These are phyloP conservation scores for Anodontia alba DNA, from an alignment of 2,888 invertebrate species.

Conservation along the genomic window DNA sequence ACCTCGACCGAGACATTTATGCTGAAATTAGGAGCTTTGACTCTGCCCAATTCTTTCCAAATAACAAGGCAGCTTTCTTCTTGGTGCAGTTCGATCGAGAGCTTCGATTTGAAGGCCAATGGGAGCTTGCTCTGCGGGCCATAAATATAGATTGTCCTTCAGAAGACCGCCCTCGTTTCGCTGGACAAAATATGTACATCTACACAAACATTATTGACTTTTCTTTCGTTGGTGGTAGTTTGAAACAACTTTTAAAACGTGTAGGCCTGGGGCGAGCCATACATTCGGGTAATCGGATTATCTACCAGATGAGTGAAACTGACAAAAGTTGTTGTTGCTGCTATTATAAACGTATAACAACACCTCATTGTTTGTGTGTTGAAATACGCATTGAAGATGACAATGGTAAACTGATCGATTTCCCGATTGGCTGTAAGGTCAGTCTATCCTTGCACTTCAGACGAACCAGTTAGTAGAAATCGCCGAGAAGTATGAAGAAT, in stretches of 20 bases:
- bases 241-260: too few species aligned
- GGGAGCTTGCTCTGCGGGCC: background rate
- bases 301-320: too few species aligned
- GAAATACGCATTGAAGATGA: constrained; percentile 4
- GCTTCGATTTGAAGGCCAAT: background rate
- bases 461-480: background rate
- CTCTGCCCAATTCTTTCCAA: background rate
- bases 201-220: too few species aligned
- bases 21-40: constrained; percentile 2
- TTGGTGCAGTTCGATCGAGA: background rate
- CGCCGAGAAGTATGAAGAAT: background rate
- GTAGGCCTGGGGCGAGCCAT: too few species aligned
- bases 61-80: constrained; percentile 3
- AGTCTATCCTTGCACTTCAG: constrained; percentile 8
- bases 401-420: background rate
- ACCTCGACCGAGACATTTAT: background rate
- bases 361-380: background rate
- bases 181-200: too few species aligned
- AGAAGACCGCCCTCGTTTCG: background rate
- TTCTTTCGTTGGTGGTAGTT: too few species aligned
- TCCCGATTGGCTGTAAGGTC: background rate
- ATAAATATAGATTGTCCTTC: background rate
- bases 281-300: too few species aligned
- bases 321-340: background rate
- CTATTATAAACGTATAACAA: constrained; percentile 3